Base-by-base conservation (phyloP, 2,888 invertebrate species). In the Drosophila kokeensis region DNA sequence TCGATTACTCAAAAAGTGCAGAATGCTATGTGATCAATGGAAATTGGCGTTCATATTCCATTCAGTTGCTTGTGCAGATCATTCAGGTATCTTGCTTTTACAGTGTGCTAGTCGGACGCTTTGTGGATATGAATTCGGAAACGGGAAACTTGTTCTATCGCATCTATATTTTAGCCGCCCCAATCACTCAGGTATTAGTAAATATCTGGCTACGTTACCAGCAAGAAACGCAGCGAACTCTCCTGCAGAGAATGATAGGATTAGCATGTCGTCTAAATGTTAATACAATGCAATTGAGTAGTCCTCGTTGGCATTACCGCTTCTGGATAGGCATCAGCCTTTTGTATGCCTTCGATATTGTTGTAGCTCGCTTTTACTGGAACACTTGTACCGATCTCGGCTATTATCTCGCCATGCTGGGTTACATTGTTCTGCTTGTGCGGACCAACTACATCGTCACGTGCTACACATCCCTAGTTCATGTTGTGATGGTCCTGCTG, bases 401-500 rank as follows among this genome's bases (percentile, higher is more conserved):
- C 8, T 59, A 52, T 24, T 24, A 29, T 0, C 5, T 75, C 0
- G 24, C n/a, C n/a, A 45, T 66, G 38, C 3, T 55, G 7, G 48
- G 59, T 13, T 73, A 53, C 6, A 18, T 49, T 2, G 6, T 73
- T 1, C 55, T 60, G 0, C 15, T 64, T 13, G 27, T 78, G 15
- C 78, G 78, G 13, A 53, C 60, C n/a, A 73, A 58, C 24, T 76
- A 57, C 30, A 40, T 76, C 8, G 34, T 58, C 18, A 49, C 55
- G 5, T 61, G 36, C 30, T 78, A 78, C 30, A 48, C 49, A 5
- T 53, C 55, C n/a, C 32, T 78, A 24, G 64, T 68, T 5, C 30
- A 76, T 48, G 40, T 64, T 7, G 30, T 66, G 1, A 40, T 54
- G 8, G 10, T 32, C 0, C 21, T 76, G 27, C 48, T 78, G 18